phyloP scores from a whole-genome alignment of 2,888 invertebrate genomes.

The Drosophila conformis region DNA sequence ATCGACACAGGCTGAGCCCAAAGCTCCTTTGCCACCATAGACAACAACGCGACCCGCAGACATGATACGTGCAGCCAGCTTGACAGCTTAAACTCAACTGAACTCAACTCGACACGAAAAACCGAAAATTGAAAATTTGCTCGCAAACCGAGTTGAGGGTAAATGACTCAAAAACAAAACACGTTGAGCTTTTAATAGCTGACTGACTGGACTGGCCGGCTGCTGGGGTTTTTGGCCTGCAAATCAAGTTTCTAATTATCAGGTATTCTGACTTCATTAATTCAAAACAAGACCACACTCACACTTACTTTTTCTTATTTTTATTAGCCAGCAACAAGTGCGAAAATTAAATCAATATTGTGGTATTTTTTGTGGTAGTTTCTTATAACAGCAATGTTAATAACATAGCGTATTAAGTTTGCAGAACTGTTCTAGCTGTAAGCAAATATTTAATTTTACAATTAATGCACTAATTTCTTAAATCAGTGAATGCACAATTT shows the following conservation, averaged over 20 bases:
- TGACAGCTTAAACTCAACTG: conserved; percentile 53
- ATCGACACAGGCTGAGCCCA: conserved; percentile 94
- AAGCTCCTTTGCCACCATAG: conserved; percentile 98
- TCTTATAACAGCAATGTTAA: conserved; percentile 9
- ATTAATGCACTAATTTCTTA: neutral
- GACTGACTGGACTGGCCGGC: conserved; percentile 4
- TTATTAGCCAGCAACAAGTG: conserved; percentile 49
- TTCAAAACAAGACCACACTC: conserved; percentile 31
- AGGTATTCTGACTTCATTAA: conserved; percentile 42
- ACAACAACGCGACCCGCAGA: conserved; percentile 91
- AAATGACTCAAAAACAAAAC: conserved; percentile 20
- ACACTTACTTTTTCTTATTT: neutral
- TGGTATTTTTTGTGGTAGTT: conserved; percentile 35
- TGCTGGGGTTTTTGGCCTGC: conserved; percentile 36
- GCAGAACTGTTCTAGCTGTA: neutral
- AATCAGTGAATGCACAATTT: neutral
- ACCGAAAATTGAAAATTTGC: conserved; percentile 16
- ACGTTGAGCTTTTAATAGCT: conserved; percentile 10
- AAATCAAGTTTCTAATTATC: conserved; percentile 43
- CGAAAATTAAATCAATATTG: conserved; percentile 47
- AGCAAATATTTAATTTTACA: neutral
- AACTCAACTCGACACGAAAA: conserved; percentile 23
- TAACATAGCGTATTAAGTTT: conserved; percentile 5
- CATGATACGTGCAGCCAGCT: conserved; percentile 84
- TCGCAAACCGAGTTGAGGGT: conserved; percentile 14